Base-by-base conservation (phyloP, 2,888 invertebrate species). In the Melitaea athalia region DNA sequence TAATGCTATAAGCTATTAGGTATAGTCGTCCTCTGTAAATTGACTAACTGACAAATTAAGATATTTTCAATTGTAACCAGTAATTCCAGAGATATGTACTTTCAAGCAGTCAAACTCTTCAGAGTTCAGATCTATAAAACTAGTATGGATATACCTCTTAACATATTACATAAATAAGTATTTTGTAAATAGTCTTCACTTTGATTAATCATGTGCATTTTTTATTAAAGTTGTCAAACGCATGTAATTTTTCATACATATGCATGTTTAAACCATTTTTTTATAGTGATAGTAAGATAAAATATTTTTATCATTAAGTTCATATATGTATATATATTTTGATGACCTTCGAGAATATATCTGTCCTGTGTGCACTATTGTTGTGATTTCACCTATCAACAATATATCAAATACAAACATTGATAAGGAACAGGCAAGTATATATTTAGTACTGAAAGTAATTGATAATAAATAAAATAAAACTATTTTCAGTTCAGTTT, bases 241-340 rank as follows among this genome's bases (percentile, higher is more conserved):
- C 11, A 38, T 57, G 15, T 42, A 42, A 42, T 42, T 11, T 38
- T 15, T n/a, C 1, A 42, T 57, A 38, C 38, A 5, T 38, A 38
- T 14, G 14, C 14, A 57, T 42, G 31, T 42, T 17, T 0, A 10
- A 31, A 47, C 31, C 6, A 14, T 42, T 11, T 59, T 14, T 43
- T 65, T 64, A n/a, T 33, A 33, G 15, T 31, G 64, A 64, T 42
- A 42, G 12, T 5, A 42, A 45, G 65, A 65, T 65, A 65, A 65
- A 52, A 59, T 4, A 45, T 47, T 60, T 59, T 60, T 60, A 65
- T 65, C 65, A 52, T 17, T 52, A n/a, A n/a, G n/a, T n/a, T n/a
- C n/a, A n/a, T n/a, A 24, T 24, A 2, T 24, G 1, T 24, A 31
- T 52, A 15, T 59, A 64, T 64, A 60, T 65, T 17, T 61, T 17